A percentile compares a stretch with the other conserved stretches of the same genome.
These are phyloP conservation scores for Phasia obesa DNA, from an alignment of 2,888 invertebrate genomes.

Conservation along the genomic window DNA sequence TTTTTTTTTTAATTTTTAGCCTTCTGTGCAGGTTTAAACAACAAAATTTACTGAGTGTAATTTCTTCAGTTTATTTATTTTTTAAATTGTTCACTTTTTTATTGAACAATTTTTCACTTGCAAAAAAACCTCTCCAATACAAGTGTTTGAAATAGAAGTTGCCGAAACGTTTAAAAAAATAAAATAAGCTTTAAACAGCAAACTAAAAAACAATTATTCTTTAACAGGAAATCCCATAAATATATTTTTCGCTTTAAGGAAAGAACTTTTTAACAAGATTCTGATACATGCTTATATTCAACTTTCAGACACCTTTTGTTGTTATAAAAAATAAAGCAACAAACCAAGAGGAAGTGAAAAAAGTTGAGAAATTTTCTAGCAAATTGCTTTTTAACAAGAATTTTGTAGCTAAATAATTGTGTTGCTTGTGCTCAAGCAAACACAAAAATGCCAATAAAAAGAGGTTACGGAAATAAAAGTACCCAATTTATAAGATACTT, in stretches of 20 bases:
- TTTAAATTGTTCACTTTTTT: too few species aligned
- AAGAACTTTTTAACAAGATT: neutral
- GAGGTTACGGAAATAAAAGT: constrained; percentile 36
- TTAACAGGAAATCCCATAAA: neutral
- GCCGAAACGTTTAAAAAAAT: too few species aligned
- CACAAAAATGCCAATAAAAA: neutral
- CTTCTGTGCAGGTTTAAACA: too few species aligned
- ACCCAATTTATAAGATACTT: constrained; percentile 43
- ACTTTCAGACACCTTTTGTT: constrained; percentile 27
- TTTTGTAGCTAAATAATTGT: constrained; percentile 40
- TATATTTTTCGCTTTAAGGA: neutral
- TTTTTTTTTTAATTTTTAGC: too few species aligned
- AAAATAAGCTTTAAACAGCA: too few species aligned
- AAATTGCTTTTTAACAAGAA: constrained; percentile 35
- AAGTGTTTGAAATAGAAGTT: too few species aligned
- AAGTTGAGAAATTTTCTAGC: neutral
- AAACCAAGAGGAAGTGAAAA: constrained; percentile 5
- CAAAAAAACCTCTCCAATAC: too few species aligned
- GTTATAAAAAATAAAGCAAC: neutral
- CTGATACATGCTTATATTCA: constrained; percentile 35
- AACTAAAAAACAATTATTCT: neutral
- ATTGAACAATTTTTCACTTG: too few species aligned
- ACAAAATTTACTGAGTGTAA: too few species aligned
- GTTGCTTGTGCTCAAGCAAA: neutral
- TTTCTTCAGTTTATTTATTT: too few species aligned